A percentile compares a stretch with the other conserved stretches of the same genome.
Conservation (phyloP, 2,797 vertebrate genomes). For the Avahi laniger region DNA sequence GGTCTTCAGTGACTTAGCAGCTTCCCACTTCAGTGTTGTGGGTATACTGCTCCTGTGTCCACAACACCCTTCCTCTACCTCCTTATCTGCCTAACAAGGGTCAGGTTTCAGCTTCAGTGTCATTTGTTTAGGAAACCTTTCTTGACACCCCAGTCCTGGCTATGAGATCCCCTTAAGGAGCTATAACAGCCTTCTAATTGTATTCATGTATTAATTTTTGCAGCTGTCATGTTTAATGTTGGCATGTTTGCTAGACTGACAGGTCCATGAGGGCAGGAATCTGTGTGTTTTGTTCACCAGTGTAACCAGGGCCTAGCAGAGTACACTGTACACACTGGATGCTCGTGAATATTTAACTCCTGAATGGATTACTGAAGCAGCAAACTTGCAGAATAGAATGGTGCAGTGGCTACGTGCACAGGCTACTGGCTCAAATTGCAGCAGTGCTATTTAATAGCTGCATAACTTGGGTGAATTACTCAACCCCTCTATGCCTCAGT, state of each 20-base stretch:
- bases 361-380: neutral
- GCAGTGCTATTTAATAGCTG: neutral
- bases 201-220: neutral
- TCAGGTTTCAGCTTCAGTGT: neutral
- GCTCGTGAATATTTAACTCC: neutral
- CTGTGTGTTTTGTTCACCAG: neutral
- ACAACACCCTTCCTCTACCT: neutral
- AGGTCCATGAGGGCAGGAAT: neutral
- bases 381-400: neutral
- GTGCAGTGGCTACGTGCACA: neutral
- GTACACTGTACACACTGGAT: neutral
- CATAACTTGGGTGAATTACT: neutral
- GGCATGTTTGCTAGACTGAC: too few species aligned
- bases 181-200: neutral
- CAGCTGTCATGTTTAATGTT: neutral
- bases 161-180: too few species aligned
- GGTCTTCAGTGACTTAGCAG: neutral
- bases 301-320: neutral
- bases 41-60: rapidly evolving
- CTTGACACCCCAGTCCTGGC: neutral
- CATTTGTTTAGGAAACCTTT: neutral
- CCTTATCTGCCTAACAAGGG: neutral
- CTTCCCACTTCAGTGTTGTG: neutral
- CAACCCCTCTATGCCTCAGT: neutral
- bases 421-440: neutral